phyloP scores from a whole-genome alignment of 1,140 invertebrate species.

The Reticulitermes speratus region DNA sequence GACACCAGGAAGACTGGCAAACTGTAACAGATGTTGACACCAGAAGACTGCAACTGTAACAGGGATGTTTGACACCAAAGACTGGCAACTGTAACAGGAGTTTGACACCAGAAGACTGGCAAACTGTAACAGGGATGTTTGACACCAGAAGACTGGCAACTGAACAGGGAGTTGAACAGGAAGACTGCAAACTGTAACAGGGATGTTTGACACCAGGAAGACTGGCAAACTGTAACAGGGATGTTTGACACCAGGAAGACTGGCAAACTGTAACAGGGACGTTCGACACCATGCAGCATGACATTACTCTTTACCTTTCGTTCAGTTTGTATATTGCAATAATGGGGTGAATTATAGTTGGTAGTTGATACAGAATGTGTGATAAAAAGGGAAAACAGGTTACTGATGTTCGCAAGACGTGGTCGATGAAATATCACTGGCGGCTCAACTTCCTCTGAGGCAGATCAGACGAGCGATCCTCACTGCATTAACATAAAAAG shows the following conservation, averaged over 20 bases:
- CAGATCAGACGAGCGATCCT: neutral
- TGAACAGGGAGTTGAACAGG: too few relatives aligned
- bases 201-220: neutral
- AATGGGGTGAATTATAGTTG: neutral
- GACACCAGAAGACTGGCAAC: neutral
- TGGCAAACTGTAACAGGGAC: neutral
- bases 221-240: neutral
- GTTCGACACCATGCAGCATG: neutral
- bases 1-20: neutral
- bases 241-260: too few relatives aligned
- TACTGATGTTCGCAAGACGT: neutral
- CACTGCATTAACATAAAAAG: neutral
- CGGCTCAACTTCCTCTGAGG: slow-evolving; percentile 7
- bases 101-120: neutral
- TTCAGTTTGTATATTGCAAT: neutral
- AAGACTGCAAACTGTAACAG: too few relatives aligned
- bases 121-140: too few relatives aligned
- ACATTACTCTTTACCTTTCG: neutral
- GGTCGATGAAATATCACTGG: neutral
- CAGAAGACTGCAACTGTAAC: neutral
- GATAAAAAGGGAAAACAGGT: neutral
- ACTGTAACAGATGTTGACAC: too few relatives aligned
- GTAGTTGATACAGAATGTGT: neutral
- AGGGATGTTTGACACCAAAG: neutral
- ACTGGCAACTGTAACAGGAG: too few relatives aligned